These are phyloP conservation scores for Herpailurus yagouaroundi DNA, from an alignment of 2,113 vertebrate genomes.

Conservation along the genomic window DNA sequence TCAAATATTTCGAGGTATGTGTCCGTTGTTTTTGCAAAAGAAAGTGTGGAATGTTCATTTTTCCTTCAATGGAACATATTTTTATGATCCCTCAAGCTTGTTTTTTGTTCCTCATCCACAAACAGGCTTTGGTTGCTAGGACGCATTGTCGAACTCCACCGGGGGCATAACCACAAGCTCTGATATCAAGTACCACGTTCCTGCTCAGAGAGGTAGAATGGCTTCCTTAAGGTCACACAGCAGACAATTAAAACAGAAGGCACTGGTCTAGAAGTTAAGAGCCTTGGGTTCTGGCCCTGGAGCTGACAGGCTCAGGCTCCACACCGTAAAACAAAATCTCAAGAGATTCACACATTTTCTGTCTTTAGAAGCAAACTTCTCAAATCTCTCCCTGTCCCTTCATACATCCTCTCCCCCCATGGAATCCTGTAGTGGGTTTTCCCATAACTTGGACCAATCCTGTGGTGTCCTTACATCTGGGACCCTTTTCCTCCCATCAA, in stretches of 20 bases:
- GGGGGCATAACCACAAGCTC: not conserved
- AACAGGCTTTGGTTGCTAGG: conserved; percentile 65
- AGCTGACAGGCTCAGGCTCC: not conserved
- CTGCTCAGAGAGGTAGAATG: not conserved
- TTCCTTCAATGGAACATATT: conserved; percentile 51
- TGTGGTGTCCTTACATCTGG: conserved; percentile 43
- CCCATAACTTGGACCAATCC: not conserved
- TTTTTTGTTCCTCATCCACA: conserved; percentile 54
- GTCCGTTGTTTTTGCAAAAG: conserved; percentile 31
- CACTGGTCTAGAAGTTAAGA: not conserved
- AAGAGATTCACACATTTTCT: not conserved
- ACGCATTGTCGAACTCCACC: not conserved
- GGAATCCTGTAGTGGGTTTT: not conserved
- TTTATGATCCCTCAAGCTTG: conserved; percentile 56
- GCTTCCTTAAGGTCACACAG: not conserved
- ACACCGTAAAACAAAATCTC: not conserved
- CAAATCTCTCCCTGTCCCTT: not conserved
- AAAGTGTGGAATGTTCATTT: conserved; percentile 57
- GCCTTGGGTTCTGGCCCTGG: not conserved
- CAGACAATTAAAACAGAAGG: not conserved
- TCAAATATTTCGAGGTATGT: conserved; percentile 53
- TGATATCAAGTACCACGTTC: not conserved
- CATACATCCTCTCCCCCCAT: not conserved
- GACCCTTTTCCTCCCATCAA: conserved; percentile 40
- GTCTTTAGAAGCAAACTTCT: not conserved